Base-by-base conservation (phyloP, 2,888 invertebrate genomes). In the Tipula lateralis region DNA sequence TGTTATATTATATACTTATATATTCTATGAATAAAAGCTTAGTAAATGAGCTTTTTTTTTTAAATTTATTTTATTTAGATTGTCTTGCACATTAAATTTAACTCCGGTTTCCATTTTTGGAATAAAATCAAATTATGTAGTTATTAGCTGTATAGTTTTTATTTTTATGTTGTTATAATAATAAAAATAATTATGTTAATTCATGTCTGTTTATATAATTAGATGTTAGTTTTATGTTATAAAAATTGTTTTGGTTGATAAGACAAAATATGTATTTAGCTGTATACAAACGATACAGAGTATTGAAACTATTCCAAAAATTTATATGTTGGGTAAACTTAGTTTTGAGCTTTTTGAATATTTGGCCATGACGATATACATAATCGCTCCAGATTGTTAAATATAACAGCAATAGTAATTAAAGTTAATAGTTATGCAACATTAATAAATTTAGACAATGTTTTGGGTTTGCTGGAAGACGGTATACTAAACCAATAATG, bases 71-170 rank as follows among this genome's bases (percentile, higher is more conserved):
- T 44, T 44, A n/a, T n/a, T 44, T 44, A 44, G 13, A n/a, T 44
- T 44, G 44, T 44, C 44, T 44, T 44, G 44, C 44, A 44, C 13
- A 44, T 44, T n/a, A n/a, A 44, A 44, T 44, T 44, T 44, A 3
- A 4, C 16, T 44, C 44, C 44, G 44, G 44, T 44, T 44, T 44
- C 24, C 24, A 66, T 19, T 66, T 66, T 66, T 66, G 66, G 66
- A 66, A 66, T 66, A 66, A 24, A 66, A 66, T 66, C 66, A 66
- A 66, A 66, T 66, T n/a, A n/a, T n/a, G n/a, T n/a, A n/a, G n/a
- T n/a, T n/a, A n/a, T n/a, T 66, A 66, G 66, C 24, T 66, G 2
- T 7, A 66, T 24, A 66, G 66, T 66, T 66, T 66, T 66, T 24
- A 7, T 5, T n/a, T n/a, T n/a, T n/a, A n/a, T n/a, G n/a, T n/a